phyloP scores from a whole-genome alignment of 2,888 invertebrate genomes.

The Dusona sp. region DNA sequence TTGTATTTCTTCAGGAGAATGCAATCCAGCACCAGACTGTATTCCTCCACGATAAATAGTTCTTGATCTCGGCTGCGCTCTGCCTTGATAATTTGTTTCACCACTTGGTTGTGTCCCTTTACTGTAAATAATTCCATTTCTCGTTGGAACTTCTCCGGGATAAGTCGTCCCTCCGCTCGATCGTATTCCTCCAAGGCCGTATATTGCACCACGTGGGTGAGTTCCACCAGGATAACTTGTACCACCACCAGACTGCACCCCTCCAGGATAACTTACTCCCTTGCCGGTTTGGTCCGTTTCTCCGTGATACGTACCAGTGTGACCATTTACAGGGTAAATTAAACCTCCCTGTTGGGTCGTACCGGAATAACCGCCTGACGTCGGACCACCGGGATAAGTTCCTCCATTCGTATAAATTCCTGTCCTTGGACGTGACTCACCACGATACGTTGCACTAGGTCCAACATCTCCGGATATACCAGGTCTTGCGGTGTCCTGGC shows the following conservation, averaged over 20 bases:
- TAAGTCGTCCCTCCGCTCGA: constrained; percentile 14
- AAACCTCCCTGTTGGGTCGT: neutral
- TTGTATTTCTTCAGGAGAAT: constrained; percentile 63
- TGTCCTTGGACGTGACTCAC: constrained; percentile 34
- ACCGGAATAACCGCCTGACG: too few relatives aligned
- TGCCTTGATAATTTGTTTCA: constrained; percentile 59
- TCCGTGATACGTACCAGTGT: neutral
- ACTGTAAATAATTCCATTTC: neutral
- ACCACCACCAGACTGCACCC: too few relatives aligned
- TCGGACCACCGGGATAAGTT: constrained; percentile 17
- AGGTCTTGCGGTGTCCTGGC: constrained; percentile 57
- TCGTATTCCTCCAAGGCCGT: too few relatives aligned
- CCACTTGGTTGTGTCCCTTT: constrained; percentile 41
- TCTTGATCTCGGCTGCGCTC: constrained; percentile 38
- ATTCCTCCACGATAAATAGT: too few relatives aligned
- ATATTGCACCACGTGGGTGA: too few relatives aligned
- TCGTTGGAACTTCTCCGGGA: constrained; percentile 32
- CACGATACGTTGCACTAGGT: constrained; percentile 51
- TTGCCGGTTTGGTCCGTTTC: too few relatives aligned
- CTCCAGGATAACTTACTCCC: too few relatives aligned
- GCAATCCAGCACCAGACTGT: constrained; percentile 50
- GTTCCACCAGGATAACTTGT: too few relatives aligned
- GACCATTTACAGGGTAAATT: neutral
- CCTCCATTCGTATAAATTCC: constrained; percentile 54
- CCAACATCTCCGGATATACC: too few relatives aligned